A percentile compares a stretch with the other conserved stretches of the same genome.
Evolutionary conservation across 2,888 invertebrate genomes (phyloP).

Genomic region (Theretra japonica): DNA sequence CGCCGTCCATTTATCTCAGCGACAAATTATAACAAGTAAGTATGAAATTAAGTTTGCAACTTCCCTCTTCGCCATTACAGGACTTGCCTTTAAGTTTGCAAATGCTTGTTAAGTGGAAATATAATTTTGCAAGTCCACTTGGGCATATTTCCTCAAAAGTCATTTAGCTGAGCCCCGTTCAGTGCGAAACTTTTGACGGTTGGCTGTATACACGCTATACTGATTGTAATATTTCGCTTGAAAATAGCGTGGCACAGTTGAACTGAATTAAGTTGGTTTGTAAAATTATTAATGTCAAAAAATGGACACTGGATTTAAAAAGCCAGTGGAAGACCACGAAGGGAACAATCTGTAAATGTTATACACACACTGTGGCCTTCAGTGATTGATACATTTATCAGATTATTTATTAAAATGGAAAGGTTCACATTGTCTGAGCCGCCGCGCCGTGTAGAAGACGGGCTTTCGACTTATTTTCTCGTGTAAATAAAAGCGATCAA

Average conservation of each 20-base stretch:
- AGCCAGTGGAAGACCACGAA: too few species aligned
- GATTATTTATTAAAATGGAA: too few species aligned
- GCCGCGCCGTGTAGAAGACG: too few species aligned
- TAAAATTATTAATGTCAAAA: too few species aligned
- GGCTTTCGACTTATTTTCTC: too few species aligned
- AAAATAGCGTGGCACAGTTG: background rate
- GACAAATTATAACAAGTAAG: conserved; percentile 32
- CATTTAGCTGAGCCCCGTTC: conserved; percentile 11
- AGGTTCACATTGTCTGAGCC: too few species aligned
- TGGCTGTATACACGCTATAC: background rate
- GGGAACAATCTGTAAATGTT: too few species aligned
- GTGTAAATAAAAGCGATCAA: too few species aligned
- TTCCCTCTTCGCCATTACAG: conserved; percentile 38
- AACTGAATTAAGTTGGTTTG: too few species aligned
- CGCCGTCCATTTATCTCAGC: conserved; percentile 22
- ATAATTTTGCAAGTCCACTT: conserved; percentile 34
- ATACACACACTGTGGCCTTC: too few species aligned
- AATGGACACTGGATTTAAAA: too few species aligned
- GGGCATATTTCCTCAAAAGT: conserved; percentile 16
- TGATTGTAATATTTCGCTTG: background rate
- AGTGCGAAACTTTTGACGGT: background rate
- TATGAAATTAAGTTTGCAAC: conserved; percentile 48
- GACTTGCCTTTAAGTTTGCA: conserved; percentile 36
- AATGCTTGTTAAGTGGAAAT: conserved; percentile 39
- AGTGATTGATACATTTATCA: too few species aligned